Percentiles rank a stretch among this genome's conserved stretches.
phyloP scores from a whole-genome alignment of 92 coral and sea anemone genomes.

The Plumapathes pennacea region DNA sequence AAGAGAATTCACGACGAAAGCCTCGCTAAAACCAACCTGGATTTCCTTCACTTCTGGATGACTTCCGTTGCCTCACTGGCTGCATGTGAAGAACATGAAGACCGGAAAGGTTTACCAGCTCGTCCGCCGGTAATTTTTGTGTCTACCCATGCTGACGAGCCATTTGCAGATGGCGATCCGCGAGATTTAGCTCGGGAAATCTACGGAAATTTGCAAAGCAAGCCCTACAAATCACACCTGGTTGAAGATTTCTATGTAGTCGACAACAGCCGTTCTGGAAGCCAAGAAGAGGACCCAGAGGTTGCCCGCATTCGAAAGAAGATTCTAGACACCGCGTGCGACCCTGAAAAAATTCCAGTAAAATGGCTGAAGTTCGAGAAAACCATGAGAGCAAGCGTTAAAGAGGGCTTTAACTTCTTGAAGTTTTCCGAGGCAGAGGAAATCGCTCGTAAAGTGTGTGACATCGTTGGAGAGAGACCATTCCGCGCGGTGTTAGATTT shows the following conservation, averaged over 20 bases:
- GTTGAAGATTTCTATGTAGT: slow-evolving; percentile 28
- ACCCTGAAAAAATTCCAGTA: slow-evolving; percentile 36
- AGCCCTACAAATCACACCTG: slow-evolving; percentile 10
- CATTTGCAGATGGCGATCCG: slow-evolving; percentile 19
- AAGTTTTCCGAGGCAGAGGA: slow-evolving; percentile 15
- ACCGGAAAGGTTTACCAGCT: background rate
- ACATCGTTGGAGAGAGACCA: slow-evolving; percentile 7
- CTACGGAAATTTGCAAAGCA: slow-evolving; percentile 8
- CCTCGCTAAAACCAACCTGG: slow-evolving; percentile 33
- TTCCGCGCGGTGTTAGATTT: slow-evolving; percentile 31
- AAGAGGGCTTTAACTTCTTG: slow-evolving; percentile 22
- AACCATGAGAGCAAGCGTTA: slow-evolving; percentile 10
- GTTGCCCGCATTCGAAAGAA: slow-evolving; percentile 26
- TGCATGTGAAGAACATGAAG: background rate
- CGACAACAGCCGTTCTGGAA: slow-evolving; percentile 42
- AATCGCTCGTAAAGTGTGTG: slow-evolving; percentile 32
- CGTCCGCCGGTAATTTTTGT: slow-evolving; percentile 57
- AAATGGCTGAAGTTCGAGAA: slow-evolving; percentile 52
- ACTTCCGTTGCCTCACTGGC: slow-evolving; percentile 32
- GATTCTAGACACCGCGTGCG: slow-evolving; percentile 21
- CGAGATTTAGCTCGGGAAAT: slow-evolving; percentile 27
- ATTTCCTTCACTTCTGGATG: slow-evolving; percentile 62
- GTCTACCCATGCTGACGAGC: slow-evolving; percentile 56
- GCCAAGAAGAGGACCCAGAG: slow-evolving; percentile 14
- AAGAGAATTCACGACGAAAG: slow-evolving; percentile 18